Conservation (phyloP, 2,888 invertebrate species). For the Ectobius pallidus region DNA sequence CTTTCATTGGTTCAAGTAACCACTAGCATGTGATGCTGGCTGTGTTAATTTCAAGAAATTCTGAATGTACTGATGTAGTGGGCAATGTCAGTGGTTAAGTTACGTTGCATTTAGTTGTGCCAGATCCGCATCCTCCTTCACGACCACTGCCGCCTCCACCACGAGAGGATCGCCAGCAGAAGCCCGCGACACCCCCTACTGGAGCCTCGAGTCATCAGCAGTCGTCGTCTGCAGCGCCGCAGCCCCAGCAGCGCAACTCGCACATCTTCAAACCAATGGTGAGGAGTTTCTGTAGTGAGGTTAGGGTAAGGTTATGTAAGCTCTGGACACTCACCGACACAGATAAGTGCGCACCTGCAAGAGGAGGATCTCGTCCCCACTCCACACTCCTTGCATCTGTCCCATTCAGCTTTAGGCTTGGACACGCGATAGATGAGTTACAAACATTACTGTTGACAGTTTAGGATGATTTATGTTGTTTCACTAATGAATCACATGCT, state of each 20-base stretch:
- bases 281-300: constrained; percentile 51
- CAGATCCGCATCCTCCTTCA: constrained; percentile 82
- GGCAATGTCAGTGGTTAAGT: no score
- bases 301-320: no score
- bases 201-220: constrained; percentile 56
- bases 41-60: no score
- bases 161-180: constrained; percentile 61
- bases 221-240: constrained; percentile 58
- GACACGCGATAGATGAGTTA: no score
- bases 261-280: constrained; percentile 91
- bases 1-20: no score
- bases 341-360: constrained; percentile 8
- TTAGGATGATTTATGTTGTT: no score
- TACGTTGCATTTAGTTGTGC: constrained; percentile 66
- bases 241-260: constrained; percentile 76
- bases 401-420: no score
- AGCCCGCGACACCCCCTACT: constrained; percentile 50
- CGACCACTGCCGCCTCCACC: constrained; percentile 87
- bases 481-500: no score
- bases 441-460: no score
- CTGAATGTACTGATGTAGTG: no score
- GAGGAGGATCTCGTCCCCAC: constrained; percentile 15
- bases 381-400: no score
- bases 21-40: no score
- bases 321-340: not conserved